Base-by-base conservation (phyloP, 2,888 invertebrate genomes). In the Drepana falcataria region DNA sequence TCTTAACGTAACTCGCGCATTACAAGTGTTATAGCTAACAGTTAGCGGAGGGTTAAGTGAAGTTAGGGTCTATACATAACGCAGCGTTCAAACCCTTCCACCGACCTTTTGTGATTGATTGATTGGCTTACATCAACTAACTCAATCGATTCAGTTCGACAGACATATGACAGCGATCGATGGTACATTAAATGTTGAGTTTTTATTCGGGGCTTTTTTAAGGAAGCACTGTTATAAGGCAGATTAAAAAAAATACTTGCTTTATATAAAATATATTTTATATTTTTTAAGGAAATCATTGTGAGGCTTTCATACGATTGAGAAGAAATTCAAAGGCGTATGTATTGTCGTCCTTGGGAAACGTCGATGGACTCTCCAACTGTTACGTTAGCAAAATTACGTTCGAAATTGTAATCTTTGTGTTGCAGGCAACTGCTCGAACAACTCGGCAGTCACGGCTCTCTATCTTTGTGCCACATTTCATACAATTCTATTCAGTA, bases 21-120 rank as follows among this genome's bases (percentile, higher is more conserved):
- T 55, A 65, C 58, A 56, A 72, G 73, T 71, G 67, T 71, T 74
- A 77, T 74, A 71, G 68, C 67, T 67, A 67, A 62, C 64, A 69
- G 69, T 76, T 75, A 72, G 73, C 69, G 64, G 62, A 68, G 64
- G 60, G 72, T 67, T 69, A 68, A 66, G 60, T 55, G 48, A 53
- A 57, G 55, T 58, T 56, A 55, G 55, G 59, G 55, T 48, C 33
- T 47, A 52, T 60, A 51, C 48, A 61, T 59, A 59, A 9, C 44
- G 44, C 44, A 44, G 6, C 53, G 52, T 49, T 53, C 53, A 47
- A 40, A 51, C 5, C 40, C 35, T 47, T 48, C 53, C 53, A 51
- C 51, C 3, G 40, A 9, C 34, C 51, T 7, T 35, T 35, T 40
- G 34, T 51, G 51, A 51, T 51, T 37, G 51, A 51, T 51, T 37